Base-by-base conservation (phyloP, 2,113 vertebrate species). In the Pseudonaja textilis region DNA sequence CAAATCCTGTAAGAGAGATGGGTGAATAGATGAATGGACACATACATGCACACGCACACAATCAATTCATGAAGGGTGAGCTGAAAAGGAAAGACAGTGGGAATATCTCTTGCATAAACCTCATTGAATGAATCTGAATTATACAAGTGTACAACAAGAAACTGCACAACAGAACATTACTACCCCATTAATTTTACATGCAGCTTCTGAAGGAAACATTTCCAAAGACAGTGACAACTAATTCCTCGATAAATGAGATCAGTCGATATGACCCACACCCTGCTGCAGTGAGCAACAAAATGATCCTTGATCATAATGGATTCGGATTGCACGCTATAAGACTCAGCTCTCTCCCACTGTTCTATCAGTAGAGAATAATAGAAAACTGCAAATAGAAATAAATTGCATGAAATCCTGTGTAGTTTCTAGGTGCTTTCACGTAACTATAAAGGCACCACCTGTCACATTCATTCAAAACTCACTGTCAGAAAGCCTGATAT, bases 371-470 rank as follows among this genome's bases (percentile, higher is more conserved):
- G 26, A 93, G 95, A 95, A 95, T 81, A 93, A 94, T 91, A 39
- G 26, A 93, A 95, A 96, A 91, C 89, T 93, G 64, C 34, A 89
- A 90, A 94, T 61, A 93, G 26, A 96, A 94, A 94, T 89, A 85
- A 92, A 95, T 92, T 93, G 93, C 81, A n/a, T 2, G 4, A 91
- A 94, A 94, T 96, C 54, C 93, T 56, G 45, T 87, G 56, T 87
- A 91, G 11, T 87, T 91, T 55, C 22, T 91, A 29, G 5, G 3
- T 94, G 92, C 93, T 95, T 96, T 94, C 93, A 57, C 34, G 20
- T 90, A 93, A 88, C 20, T 90, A 89, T 93, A 93, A 95, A 94
- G 45, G 89, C n/a, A 95, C 25, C 34, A 95, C 91, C 56, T 97
- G 88, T 74, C 95, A 95, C 39, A 47, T 91, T 96, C 47, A 89